Conservation (phyloP, 2,888 invertebrate species). For the Rhabditoides inermis region DNA sequence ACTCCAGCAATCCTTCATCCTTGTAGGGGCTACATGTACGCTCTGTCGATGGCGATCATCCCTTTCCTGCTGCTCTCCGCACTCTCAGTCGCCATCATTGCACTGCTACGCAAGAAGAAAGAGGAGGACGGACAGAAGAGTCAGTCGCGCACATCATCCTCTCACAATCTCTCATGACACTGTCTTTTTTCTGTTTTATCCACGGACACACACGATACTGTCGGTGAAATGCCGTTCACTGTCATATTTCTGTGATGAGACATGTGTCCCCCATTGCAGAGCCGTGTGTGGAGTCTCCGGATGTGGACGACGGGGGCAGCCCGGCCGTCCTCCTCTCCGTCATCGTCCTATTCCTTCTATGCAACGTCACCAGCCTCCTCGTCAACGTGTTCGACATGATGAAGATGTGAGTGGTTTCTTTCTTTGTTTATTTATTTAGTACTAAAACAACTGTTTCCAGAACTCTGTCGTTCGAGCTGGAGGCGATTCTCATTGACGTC, state of each 20-base stretch:
- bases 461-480: conserved; percentile 12
- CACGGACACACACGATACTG: too few relatives aligned
- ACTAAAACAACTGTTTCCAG: conserved; percentile 13
- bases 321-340: conserved; percentile 41
- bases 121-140: too few relatives aligned
- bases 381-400: conserved; percentile 44
- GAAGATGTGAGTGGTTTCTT: conserved; percentile 21
- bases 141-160: too few relatives aligned
- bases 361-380: conserved; percentile 41
- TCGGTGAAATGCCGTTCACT: too few relatives aligned
- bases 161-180: too few relatives aligned
- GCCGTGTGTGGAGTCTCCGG: background rate
- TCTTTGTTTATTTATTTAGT: background rate
- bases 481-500: conserved; percentile 40
- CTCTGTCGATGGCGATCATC: conserved; percentile 37
- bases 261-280: background rate
- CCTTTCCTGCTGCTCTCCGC: conserved; percentile 37
- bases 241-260: background rate
- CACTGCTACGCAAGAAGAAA: conserved; percentile 15
- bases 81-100: conserved; percentile 35
- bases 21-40: conserved; percentile 42
- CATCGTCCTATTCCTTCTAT: conserved; percentile 38
- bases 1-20: too few relatives aligned
- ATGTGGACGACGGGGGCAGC: conserved; percentile 15
- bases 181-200: too few relatives aligned